Conservation (phyloP, 1,140 invertebrate genomes). For the Steinernema feltiae region DNA sequence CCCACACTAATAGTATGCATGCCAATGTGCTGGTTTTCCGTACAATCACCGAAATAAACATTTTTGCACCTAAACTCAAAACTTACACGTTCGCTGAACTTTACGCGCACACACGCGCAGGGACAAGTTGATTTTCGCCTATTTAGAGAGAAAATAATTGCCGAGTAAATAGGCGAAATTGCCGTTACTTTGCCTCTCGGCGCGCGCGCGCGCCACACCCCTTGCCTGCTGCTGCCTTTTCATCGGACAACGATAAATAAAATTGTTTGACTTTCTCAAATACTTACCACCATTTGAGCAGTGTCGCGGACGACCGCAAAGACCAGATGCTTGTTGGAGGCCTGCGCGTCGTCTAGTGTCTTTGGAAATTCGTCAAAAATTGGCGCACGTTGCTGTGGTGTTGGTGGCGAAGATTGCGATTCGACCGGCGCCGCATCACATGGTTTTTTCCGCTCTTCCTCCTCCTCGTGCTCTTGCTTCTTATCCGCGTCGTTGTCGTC, state of each 20-base stretch:
- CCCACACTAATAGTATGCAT: too few relatives aligned
- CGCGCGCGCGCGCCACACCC: background rate
- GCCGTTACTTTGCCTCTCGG: too few relatives aligned
- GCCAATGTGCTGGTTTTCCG: too few relatives aligned
- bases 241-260: too few relatives aligned
- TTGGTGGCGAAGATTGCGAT: constrained; percentile 1
- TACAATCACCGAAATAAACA: too few relatives aligned
- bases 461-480: background rate
- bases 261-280: constrained; percentile 16
- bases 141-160: background rate
- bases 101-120: background rate
- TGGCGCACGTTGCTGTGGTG: background rate
- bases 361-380: constrained; percentile 14
- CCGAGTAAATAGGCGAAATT: background rate
- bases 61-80: too few relatives aligned
- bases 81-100: background rate
- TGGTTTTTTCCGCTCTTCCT: background rate
- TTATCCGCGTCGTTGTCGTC: background rate
- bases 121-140: too few relatives aligned
- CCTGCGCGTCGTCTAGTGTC: background rate
- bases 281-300: constrained; percentile 43
- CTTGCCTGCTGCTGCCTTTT: too few relatives aligned
- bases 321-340: constrained; percentile 25
- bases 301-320: constrained; percentile 42
- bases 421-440: constrained; percentile 20